Evolutionary conservation across 1,140 invertebrate species (phyloP), one percentile per base, ranked within the genome.

Genomic region (Macrosteles quadrilineatus): DNA sequence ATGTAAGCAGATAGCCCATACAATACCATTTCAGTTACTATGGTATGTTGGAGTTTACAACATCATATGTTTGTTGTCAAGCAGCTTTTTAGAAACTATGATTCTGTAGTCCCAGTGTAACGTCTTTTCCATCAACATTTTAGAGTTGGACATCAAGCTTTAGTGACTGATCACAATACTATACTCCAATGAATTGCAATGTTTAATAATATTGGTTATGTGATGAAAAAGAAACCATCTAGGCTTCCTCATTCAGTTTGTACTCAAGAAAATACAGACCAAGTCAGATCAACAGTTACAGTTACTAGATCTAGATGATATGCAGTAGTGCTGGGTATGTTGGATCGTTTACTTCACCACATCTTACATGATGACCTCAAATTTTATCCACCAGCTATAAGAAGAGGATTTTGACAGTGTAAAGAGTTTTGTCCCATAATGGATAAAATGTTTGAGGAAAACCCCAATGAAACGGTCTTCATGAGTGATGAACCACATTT

Each of bases 401-500:
- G 64, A 47, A 67, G 40, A 40, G 40, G 36, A 67, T 67, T 67
- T 67, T 67, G 19, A n/a, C n/a, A 45, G 25, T 25, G 64, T 23
- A 67, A 25, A 67, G 64, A 67, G 40, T 43, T 67, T 67, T 67
- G 40, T 64, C 31, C 19, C 64, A 45, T 67, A 67, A 67, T 67
- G 64, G 40, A 45, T 27, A 19, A 36, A 29, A 67, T 67, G 11
- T 23, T 43, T 67, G 47, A 17, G 40, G 40, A 67, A 67, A 23
- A 70, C 53, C 36, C 36, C 25, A 0, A 70, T 45, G 25, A 25
- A 69, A 75, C 75, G 66, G 31, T 76, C 32, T 74, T 76, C 63
- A 55, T 72, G 45, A 76, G 75, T 62, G 77, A 79, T 72, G 78
- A 80, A 75, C 76, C 75, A 67, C 75, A 78, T 75, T 81, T 79